Base-by-base conservation (phyloP, 2,113 vertebrate species). In the Rousettus leschenaultii region DNA sequence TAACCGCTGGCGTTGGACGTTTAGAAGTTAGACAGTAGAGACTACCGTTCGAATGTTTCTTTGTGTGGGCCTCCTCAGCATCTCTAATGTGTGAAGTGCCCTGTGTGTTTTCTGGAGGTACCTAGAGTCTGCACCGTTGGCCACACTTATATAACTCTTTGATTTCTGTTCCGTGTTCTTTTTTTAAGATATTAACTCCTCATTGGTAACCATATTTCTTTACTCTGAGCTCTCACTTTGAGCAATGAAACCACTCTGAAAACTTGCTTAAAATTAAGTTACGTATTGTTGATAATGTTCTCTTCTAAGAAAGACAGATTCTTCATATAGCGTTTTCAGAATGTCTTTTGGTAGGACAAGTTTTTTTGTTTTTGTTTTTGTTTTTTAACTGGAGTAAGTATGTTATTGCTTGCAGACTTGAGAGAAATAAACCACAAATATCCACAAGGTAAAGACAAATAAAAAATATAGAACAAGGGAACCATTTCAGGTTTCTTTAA, bases 241-340 rank as follows among this genome's bases (percentile, higher is more conserved):
- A 78, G 24, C 82, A 38, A 2, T 74, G 68, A 92, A 86, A 53
- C 38, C 5, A 48, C 61, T 77, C 48, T 66, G 48, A 91, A 35
- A 59, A 40, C 26, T 43, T 71, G 30, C 55, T 95, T 87, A 91
- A 90, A 88, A n/a, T 93, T 77, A 87, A 59, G 15, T 92, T 77
- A 43, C 48, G 45, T 57, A 3, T 53, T 94, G n/a, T 45, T 92
- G 71, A 63, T 79, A 89, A 71, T 2, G 35, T 26, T 59, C 45
- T 89, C 79, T 84, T 51, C 7, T 79, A 85, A 94, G 45, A 83
- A 55, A 65, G n/a, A 45, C 14, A n/a, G 11, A 33, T 45, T 91
- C 78, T 83, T 85, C 68, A 89, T 45, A 68, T 33, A 80, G 57
- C 18, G 51, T 88, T 89, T 95, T 92, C 22, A 70, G 35, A 93